Evolutionary conservation across 2,797 vertebrate species (phyloP).

Genomic region (Apodemus agrarius): DNA sequence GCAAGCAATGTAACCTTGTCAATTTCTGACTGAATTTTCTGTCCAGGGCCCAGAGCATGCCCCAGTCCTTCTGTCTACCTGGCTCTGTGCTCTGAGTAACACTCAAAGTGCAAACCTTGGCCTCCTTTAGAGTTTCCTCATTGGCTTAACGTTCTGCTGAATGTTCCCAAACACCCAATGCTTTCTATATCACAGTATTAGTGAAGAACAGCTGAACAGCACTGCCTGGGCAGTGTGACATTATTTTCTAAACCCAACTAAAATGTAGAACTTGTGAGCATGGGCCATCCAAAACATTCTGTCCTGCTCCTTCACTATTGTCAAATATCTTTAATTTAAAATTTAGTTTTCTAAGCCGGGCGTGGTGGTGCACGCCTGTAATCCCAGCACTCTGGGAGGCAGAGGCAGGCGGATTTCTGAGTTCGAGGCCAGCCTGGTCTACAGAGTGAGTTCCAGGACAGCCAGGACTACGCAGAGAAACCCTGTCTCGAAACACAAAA

Average conservation of each 20-base stretch:
- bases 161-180: not conserved
- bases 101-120: conserved; percentile 23
- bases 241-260: not conserved
- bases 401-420: too few species aligned
- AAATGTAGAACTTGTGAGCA: conserved; percentile 36
- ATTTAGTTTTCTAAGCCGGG: not conserved
- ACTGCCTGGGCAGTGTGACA: not conserved
- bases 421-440: too few species aligned
- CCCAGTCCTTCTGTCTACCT: conserved; percentile 74
- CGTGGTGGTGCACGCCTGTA: too few species aligned
- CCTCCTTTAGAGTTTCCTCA: not conserved
- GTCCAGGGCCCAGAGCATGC: not conserved
- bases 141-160: not conserved
- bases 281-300: not conserved
- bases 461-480: too few species aligned
- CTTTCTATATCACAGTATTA: not conserved
- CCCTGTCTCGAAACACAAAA: too few species aligned
- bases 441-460: too few species aligned
- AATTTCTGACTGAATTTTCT: conserved; percentile 19
- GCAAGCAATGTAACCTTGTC: not conserved
- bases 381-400: too few species aligned
- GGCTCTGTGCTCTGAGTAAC: conserved; percentile 52
- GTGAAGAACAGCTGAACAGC: not conserved
- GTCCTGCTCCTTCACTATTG: not conserved
- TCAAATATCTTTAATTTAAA: not conserved